Base-by-base conservation (phyloP, 2,797 vertebrate species). In the Cynodonichthys magdalenae region DNA sequence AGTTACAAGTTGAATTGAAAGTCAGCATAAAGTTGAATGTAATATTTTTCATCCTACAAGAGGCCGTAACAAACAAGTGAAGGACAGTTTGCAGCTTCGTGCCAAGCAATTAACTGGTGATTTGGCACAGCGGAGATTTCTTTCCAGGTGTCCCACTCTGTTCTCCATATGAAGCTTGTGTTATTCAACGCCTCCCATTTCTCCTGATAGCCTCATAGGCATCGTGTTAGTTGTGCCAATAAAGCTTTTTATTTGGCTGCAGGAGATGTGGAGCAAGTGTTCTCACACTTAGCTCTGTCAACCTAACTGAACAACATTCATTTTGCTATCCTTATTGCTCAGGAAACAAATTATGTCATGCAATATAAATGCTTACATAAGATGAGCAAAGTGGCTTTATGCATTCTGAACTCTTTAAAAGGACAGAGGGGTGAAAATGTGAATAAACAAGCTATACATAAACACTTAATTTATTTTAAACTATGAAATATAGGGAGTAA, bases 161-260 rank as follows among this genome's bases (percentile, higher is more conserved):
- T 82, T 82, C 75, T 66, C 76, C 78, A 47, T 69, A 80, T 75
- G 91, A 92, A 87, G 91, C 79, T 76, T 66, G 91, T 92, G 90
- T 90, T 91, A 69, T 90, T 93, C 84, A 87, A 88, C 90, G 74
- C 85, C 80, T 85, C 64, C 57, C 81, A 66, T 89, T 81, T 75
- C 89, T 92, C 83, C 90, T 62, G 72, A 79, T 89, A 89, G 90
- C 86, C 81, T 88, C 75, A 83, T 82, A 84, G 91, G 90, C 87
- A 87, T 89, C 91, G 77, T 89, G 86, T 84, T 79, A 79, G 82
- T 77, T 72, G 77, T 87, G 87, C 89, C 91, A 92, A 88, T 88
- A 81, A 93, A 93, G 87, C 84, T 93, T 95, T 93, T 91, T 79
- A 88, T 90, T 86, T 85, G 80, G 81, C 82, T 86, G 81, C 82